Evolutionary conservation across 2,888 invertebrate genomes (phyloP), one percentile per base, ranked within the genome.

Genomic region (Sabatieria punctata): DNA sequence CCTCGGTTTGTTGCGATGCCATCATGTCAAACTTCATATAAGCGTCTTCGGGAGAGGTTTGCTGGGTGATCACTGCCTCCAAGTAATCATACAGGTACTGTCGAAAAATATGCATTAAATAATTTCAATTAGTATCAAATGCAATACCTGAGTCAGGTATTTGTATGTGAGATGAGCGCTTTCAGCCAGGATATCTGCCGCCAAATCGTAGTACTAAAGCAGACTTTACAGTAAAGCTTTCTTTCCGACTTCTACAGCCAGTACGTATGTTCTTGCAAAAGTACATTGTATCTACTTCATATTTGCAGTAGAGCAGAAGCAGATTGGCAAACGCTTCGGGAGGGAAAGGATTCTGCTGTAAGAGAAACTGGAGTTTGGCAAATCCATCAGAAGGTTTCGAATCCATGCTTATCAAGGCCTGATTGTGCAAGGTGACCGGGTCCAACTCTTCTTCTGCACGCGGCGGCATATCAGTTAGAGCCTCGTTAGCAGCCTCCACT

Each of bases 281-380:
- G 38, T 38, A 38, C 38, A 38, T 38, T 8, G 19, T 38, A 43
- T 1, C 49, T 54, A 71, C 71, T 63, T 93, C 93, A 67, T 91
- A 88, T 66, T 89, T 91, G 65, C 93, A 88, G 65, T 95, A 97
- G 1, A 93, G 72, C 2, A 97, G 72, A 38, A 99, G 71, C 21
- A 99, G 74, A 69, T 97, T 97, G 1, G 88, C 82, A 66, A 97
- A 93, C 0, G 95, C 93, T 73, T 97, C 95, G 15, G 85, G 84
- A 2, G 97, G 97, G 65, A 93, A 95, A 2, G 88, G 85, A 61
- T 88, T 86, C 63, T 95, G 85, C 61, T 89, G 85, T 24, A 97
- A 72, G 21, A 97, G 74, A 68, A 93, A 99, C 63, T 85, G 85
- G 43, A 88, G 68, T 63, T 86, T 85, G 63, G 91, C 88, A 63